Conservation (phyloP, 1,140 invertebrate species). For the Atta texana region DNA sequence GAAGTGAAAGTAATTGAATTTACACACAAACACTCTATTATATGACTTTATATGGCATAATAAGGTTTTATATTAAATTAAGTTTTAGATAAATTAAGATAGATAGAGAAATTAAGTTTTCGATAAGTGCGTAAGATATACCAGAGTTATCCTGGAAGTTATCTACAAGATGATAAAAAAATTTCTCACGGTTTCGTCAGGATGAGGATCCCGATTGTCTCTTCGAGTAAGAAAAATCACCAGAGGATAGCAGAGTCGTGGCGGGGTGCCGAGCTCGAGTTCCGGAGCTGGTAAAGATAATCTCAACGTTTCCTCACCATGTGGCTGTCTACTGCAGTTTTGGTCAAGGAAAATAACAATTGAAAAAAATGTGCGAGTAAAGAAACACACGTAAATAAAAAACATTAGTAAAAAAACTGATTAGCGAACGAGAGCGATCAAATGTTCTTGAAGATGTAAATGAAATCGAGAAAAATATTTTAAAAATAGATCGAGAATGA, state of each 20-base stretch:
- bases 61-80: too few relatives aligned
- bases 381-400: not conserved
- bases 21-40: too few relatives aligned
- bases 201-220: constrained; percentile 89
- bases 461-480: not conserved
- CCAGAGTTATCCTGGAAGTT: too few relatives aligned
- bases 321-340: constrained; percentile 88
- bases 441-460: not conserved
- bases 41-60: too few relatives aligned
- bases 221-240: constrained; percentile 90
- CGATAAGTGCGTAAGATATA: too few relatives aligned
- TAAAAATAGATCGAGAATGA: not conserved
- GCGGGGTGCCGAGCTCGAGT: constrained; percentile 90
- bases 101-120: too few relatives aligned
- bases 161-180: not conserved
- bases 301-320: constrained; percentile 89
- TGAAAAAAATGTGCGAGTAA: not conserved
- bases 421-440: not conserved
- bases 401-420: not conserved
- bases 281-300: constrained; percentile 88
- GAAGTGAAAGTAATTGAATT: too few relatives aligned
- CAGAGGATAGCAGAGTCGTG: constrained; percentile 90
- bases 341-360: constrained; percentile 76
- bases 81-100: too few relatives aligned
- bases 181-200: constrained; percentile 90